Conservation (phyloP, 2,888 invertebrate genomes). For the Atrina japonica region DNA sequence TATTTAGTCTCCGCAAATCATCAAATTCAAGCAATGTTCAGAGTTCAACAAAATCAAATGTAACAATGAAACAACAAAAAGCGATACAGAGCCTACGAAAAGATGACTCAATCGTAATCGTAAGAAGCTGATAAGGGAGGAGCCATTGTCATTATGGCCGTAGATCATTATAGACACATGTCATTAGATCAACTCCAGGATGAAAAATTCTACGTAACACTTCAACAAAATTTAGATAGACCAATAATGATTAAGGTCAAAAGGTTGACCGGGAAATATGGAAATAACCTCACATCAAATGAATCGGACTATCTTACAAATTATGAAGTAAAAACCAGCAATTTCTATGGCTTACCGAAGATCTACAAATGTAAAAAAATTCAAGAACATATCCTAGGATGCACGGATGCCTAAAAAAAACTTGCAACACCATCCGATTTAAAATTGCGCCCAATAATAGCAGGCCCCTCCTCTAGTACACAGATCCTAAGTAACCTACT, state of each 20-base stretch:
- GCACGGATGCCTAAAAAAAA: slow-evolving; percentile 11
- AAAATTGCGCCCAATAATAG: slow-evolving; percentile 41
- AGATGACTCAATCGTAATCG: slow-evolving; percentile 24
- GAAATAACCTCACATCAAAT: slow-evolving; percentile 3
- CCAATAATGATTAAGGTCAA: slow-evolving; percentile 23
- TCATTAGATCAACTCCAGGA: slow-evolving; percentile 32
- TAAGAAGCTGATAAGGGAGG: slow-evolving; percentile 44
- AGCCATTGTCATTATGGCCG: slow-evolving; percentile 41
- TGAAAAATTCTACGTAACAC: slow-evolving; percentile 26
- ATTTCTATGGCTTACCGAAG: slow-evolving; percentile 41
- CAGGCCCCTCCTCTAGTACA: slow-evolving; percentile 36
- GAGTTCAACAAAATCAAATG: no score
- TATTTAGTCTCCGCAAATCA: background rate
- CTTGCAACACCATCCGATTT: slow-evolving; percentile 27
- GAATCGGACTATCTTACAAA: slow-evolving; percentile 33
- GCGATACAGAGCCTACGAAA: slow-evolving; percentile 14
- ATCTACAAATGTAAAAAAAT: slow-evolving; percentile 35
- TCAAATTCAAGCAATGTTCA: no score
- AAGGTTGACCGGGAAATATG: slow-evolving; percentile 6
- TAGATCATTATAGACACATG: slow-evolving; percentile 30
- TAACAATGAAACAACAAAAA: background rate
- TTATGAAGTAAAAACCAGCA: slow-evolving; percentile 27
- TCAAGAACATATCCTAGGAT: slow-evolving; percentile 14
- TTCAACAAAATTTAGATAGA: slow-evolving; percentile 21
- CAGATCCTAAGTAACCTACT: slow-evolving; percentile 38